Percentiles rank a stretch among this genome's conserved stretches.
phyloP scores from a whole-genome alignment of 1,140 invertebrate species.

The Paralvinella palmiformis region DNA sequence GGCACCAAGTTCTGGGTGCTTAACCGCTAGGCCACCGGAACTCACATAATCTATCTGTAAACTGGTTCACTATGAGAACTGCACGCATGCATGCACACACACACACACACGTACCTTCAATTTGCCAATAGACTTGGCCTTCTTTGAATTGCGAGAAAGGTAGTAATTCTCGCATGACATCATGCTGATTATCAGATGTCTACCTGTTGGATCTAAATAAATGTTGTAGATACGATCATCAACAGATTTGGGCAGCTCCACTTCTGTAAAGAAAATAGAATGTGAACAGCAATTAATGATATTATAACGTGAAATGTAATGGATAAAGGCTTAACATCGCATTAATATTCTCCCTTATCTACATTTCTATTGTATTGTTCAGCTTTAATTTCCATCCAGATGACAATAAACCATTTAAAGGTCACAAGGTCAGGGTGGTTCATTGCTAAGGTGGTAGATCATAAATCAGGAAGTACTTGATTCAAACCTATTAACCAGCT shows the following conservation, averaged over 20 bases:
- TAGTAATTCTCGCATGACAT: constrained; percentile 71
- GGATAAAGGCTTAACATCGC: neutral
- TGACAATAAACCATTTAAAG: neutral
- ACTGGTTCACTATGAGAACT: neutral
- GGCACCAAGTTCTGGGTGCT: neutral
- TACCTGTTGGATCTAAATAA: constrained; percentile 79
- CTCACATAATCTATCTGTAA: neutral
- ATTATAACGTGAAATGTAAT: neutral
- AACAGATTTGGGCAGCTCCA: constrained; percentile 37
- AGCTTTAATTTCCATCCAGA: neutral
- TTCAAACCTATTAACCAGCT: too few relatives aligned
- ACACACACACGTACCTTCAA: constrained; percentile 43
- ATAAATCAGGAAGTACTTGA: neutral
- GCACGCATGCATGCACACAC: neutral
- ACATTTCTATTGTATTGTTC: neutral
- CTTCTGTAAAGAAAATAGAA: constrained; percentile 27
- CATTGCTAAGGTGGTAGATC: neutral
- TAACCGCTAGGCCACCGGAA: neutral
- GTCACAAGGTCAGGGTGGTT: neutral
- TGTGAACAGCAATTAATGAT: constrained; percentile 9
- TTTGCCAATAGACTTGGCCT: constrained; percentile 56
- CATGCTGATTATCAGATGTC: constrained; percentile 74
- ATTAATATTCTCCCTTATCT: neutral
- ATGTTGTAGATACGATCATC: constrained; percentile 60
- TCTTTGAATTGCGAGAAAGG: constrained; percentile 61